Percentiles rank a stretch among this genome's conserved stretches.
Evolutionary conservation across 2,888 invertebrate genomes (phyloP).

Genomic region (Fragum whitleyi): DNA sequence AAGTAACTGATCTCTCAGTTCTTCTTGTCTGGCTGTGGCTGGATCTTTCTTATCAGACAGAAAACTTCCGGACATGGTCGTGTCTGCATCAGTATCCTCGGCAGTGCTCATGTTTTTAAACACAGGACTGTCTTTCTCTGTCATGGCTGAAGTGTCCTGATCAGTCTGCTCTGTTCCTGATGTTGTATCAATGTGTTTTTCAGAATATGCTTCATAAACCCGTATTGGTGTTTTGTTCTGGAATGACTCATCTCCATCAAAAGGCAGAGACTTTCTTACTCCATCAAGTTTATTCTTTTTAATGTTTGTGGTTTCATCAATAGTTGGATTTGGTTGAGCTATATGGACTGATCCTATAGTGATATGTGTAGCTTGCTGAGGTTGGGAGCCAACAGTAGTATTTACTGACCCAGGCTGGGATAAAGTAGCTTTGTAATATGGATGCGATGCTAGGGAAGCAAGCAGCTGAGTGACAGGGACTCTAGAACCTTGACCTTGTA

Average conservation of each 20-base stretch:
- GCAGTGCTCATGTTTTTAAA: conserved; percentile 38
- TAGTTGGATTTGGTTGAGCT: conserved; percentile 42
- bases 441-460: conserved; percentile 70
- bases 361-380: conserved; percentile 17
- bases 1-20: conserved; percentile 71
- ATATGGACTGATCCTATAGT: conserved; percentile 41
- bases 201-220: conserved; percentile 56
- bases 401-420: conserved; percentile 37
- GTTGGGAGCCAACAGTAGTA: not conserved
- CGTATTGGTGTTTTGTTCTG: conserved; percentile 51
- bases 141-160: conserved; percentile 67
- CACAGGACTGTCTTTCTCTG: conserved; percentile 73
- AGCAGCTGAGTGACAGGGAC: conserved; percentile 64
- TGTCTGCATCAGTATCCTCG: conserved; percentile 65
- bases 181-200: conserved; percentile 54
- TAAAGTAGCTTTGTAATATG: conserved; percentile 69
- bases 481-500: conserved; percentile 18
- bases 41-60: conserved; percentile 56
- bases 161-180: conserved; percentile 66
- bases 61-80: conserved; percentile 62
- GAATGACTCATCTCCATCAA: conserved; percentile 73
- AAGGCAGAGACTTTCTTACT: conserved; percentile 75
- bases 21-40: conserved; percentile 69
- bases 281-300: conserved; percentile 66
- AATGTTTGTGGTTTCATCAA: conserved; percentile 49